These are phyloP conservation scores for Yponomeuta plumbellus DNA, from an alignment of 2,888 invertebrate genomes.

Conservation along the genomic window DNA sequence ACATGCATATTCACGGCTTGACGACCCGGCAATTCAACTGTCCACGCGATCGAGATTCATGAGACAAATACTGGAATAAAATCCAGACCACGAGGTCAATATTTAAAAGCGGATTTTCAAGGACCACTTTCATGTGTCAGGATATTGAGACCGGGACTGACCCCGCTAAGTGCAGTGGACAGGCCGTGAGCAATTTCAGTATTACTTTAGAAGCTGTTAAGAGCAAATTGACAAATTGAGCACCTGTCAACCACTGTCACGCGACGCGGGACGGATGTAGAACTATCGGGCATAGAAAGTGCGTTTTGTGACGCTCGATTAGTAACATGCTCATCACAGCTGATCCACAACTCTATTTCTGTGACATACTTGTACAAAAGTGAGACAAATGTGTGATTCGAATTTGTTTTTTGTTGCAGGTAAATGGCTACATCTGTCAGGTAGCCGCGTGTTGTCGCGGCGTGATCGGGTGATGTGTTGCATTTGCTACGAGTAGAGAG, in stretches of 20 bases:
- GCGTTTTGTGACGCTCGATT: conserved; percentile 26
- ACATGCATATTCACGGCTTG: conserved; percentile 19
- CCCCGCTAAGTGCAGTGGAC: not conserved
- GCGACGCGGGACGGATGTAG: conserved; percentile 36
- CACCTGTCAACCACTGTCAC: conserved; percentile 9
- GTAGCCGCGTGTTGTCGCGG: not conserved
- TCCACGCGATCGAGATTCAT: conserved; percentile 19
- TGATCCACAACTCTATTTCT: conserved; percentile 25
- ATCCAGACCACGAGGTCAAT: conserved; percentile 2
- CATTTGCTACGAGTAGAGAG: conserved; percentile 3
- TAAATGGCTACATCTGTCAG: conserved; percentile 22
- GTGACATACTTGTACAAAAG: conserved; percentile 24
- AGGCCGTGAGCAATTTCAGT: not conserved
- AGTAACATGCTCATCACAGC: conserved; percentile 25
- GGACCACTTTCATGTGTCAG: not conserved
- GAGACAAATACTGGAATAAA: not conserved
- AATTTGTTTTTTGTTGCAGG: conserved; percentile 23
- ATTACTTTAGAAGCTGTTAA: not conserved
- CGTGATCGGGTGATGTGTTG: conserved; percentile 1
- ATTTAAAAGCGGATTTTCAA: conserved; percentile 2
- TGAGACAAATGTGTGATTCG: conserved; percentile 23
- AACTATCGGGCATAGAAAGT: conserved; percentile 22
- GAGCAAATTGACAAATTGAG: not conserved
- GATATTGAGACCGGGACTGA: not conserved
- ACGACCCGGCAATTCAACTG: conserved; percentile 19